These are phyloP conservation scores for Trematocara zebra DNA, from an alignment of 2,113 vertebrate genomes.

Conservation along the genomic window DNA sequence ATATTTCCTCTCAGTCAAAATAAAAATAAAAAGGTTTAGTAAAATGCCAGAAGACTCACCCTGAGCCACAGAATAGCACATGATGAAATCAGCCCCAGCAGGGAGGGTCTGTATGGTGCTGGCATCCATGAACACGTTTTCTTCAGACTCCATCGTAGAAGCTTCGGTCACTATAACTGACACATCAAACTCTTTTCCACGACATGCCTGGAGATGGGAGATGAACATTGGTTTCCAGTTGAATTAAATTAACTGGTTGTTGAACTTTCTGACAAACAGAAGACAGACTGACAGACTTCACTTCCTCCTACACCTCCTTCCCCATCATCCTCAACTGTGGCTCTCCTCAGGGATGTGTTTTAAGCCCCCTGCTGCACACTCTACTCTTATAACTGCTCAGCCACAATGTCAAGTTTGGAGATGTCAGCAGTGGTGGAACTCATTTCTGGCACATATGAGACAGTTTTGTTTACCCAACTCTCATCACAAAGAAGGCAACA, in stretches of 20 bases:
- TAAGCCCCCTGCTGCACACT: neutral
- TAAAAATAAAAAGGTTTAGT: neutral
- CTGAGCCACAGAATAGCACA: conserved; percentile 97
- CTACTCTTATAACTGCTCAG: neutral
- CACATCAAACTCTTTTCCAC: conserved; percentile 82
- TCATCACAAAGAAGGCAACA: neutral
- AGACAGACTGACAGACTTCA: neutral
- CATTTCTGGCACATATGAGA: neutral
- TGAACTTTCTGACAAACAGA: neutral
- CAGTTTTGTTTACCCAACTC: neutral
- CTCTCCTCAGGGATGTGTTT: neutral
- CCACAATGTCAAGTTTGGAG: neutral
- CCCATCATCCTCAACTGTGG: neutral
- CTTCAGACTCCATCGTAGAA: conserved; percentile 69
- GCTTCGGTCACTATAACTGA: conserved; percentile 61
- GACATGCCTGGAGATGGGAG: conserved; percentile 78
- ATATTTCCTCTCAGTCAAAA: neutral
- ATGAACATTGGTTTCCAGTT: neutral
- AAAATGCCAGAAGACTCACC: conserved; percentile 64
- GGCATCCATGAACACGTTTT: conserved; percentile 78
- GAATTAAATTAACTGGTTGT: neutral
- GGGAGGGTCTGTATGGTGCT: conserved; percentile 81
- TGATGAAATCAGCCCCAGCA: conserved; percentile 91
- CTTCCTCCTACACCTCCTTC: neutral
- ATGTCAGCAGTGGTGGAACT: neutral